phyloP scores from a whole-genome alignment of 2,113 vertebrate species.

The Coryphaenoides rupestris region DNA sequence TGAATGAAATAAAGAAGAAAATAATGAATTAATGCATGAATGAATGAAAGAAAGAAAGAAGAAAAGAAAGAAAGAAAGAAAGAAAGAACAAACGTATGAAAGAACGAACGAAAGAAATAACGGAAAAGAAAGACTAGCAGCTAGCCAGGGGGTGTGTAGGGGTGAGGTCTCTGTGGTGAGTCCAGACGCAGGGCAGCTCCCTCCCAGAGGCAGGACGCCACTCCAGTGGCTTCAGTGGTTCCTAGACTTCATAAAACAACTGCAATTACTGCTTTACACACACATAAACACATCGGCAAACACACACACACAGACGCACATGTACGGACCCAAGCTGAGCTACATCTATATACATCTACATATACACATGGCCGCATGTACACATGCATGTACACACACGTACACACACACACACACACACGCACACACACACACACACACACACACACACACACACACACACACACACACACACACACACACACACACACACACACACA shows the following conservation, averaged over 20 bases:
- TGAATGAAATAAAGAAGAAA: neutral
- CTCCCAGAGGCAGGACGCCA: conserved; percentile 14
- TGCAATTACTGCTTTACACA: conserved; percentile 24
- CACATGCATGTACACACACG: conserved; percentile 10
- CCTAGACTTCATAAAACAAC: conserved; percentile 10
- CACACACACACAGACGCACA: conserved; percentile 11
- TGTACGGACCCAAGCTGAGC: conserved; percentile 13
- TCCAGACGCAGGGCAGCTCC: conserved; percentile 5
- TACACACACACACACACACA: conserved; percentile 16
- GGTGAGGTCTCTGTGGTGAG: conserved; percentile 25
- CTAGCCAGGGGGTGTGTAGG: too few relatives aligned
- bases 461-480: neutral
- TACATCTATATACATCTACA: neutral
- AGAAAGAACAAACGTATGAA: neutral
- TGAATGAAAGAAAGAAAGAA: neutral
- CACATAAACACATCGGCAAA: neutral
- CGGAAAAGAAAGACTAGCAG: too few relatives aligned
- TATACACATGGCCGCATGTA: neutral
- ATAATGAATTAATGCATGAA: neutral
- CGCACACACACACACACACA: conserved; percentile 9
- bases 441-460: neutral
- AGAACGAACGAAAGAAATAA: neutral
- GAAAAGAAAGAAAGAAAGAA: neutral
- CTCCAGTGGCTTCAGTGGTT: conserved; percentile 8
- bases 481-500: neutral